Base-by-base conservation (phyloP, 1,140 invertebrate genomes). In the Magallana ariakensis region DNA sequence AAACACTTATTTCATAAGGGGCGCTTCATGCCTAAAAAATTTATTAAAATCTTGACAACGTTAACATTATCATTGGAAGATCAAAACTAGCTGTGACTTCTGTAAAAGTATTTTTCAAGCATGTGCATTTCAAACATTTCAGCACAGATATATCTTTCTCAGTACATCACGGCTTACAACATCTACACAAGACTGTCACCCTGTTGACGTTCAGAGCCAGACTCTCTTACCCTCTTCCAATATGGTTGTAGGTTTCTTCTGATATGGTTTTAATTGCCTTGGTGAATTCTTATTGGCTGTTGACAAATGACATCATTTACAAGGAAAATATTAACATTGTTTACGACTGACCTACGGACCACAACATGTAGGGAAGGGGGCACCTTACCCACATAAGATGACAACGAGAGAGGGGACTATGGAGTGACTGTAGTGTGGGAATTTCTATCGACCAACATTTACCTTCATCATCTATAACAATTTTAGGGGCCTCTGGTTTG, bases 171-270 rank as follows among this genome's bases (percentile, higher is more conserved):
- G 16, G 58, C 22, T 16, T 15, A 75, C 56, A 85, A 33, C 70
- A 85, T 80, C 66, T 26, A 75, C 5, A 26, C 13, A 26, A 75
- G 13, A 26, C 66, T 26, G 3, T 75, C 75, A 54, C 87, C 82
- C 83, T 84, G 84, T 83, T 86, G 80, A 86, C 80, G 80, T 66
- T 58, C 85, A 84, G 75, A 83, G 19, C 13, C 22, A 56, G 57
- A 8, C n/a, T 46, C 46, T 60, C 91, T 91, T 91, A 93, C 92
- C 92, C 92, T 93, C 92, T 87, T 94, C 92, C 19, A 93, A 86
- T 55, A 94, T 94, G 19, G 92, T 93, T 33, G 92, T 92, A 33
- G 92, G 92, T 87, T 91, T 88, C 84, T 92, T 93, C 66, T 82
- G 58, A 84, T 94, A 94, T 8, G 90, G 46, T 87, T 89, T 92